These are phyloP conservation scores for Xestobium rufovillosum DNA, from an alignment of 2,888 invertebrate genomes.

Conservation along the genomic window DNA sequence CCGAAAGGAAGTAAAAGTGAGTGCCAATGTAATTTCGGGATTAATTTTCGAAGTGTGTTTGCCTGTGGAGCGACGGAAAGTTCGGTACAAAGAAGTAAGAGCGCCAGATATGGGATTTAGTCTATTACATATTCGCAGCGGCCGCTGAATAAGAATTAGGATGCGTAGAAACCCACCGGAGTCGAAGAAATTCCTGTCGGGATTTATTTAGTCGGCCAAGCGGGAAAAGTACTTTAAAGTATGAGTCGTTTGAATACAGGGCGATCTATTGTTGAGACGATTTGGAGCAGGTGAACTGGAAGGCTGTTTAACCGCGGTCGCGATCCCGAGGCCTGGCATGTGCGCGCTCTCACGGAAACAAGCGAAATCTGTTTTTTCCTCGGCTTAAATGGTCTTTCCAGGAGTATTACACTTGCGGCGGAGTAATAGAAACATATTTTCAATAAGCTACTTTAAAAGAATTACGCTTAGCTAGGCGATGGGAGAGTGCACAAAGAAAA, in stretches of 20 bases:
- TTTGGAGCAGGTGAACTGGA: conserved; percentile 25
- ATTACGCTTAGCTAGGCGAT: conserved; percentile 24
- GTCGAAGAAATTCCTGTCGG: conserved; percentile 1
- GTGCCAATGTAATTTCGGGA: conserved; percentile 55
- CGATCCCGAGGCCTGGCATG: conserved; percentile 12
- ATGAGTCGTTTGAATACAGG: conserved; percentile 25
- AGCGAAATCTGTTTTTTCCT: conserved; percentile 12
- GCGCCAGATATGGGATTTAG: not conserved
- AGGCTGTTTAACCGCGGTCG: conserved; percentile 14
- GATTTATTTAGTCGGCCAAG: conserved; percentile 16
- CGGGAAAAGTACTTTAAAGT: conserved; percentile 23
- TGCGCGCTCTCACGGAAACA: conserved; percentile 17
- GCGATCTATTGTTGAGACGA: conserved; percentile 25
- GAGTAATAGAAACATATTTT: conserved; percentile 35
- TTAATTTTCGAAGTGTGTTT: conserved; percentile 42
- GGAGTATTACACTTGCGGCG: conserved; percentile 13
- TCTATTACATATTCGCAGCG: conserved; percentile 21
- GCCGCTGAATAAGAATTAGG: conserved; percentile 14
- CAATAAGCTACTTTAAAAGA: conserved; percentile 38
- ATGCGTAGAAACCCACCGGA: conserved; percentile 3
- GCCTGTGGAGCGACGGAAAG: conserved; percentile 23
- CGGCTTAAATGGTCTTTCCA: conserved; percentile 9
- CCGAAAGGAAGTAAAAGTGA: conserved; percentile 40
- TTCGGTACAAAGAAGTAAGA: not conserved
- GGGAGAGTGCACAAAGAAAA: conserved; percentile 29